These are phyloP conservation scores for Euzophera pinguis DNA, from an alignment of 2,888 invertebrate species.

Conservation along the genomic window DNA sequence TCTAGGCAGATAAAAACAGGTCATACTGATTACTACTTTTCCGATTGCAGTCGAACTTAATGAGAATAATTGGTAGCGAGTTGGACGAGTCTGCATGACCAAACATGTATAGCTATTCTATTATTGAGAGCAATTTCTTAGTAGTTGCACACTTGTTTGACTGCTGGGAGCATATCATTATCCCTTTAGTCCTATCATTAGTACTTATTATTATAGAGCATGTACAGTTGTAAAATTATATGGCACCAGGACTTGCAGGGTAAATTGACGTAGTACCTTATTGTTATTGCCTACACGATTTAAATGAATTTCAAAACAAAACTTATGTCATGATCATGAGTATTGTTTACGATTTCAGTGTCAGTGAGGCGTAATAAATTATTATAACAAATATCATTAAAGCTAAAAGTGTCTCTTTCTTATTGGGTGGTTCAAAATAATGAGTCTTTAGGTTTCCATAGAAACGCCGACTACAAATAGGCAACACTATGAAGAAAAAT, in stretches of 20 bases:
- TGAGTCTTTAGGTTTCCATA: neutral
- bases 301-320: no score
- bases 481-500: slow-evolving; percentile 45
- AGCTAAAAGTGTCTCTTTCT: neutral
- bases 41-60: slow-evolving; percentile 6
- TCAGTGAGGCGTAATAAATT: no score
- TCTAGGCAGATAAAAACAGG: slow-evolving; percentile 1
- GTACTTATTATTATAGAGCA: no score
- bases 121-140: slow-evolving; percentile 1
- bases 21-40: neutral
- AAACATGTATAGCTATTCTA: neutral
- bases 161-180: neutral
- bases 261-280: no score
- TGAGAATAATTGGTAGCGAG: slow-evolving; percentile 7
- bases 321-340: no score
- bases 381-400: no score
- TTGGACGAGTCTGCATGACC: slow-evolving; percentile 2
- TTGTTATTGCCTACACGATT: no score
- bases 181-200: neutral
- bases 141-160: neutral
- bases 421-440: neutral
- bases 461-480: neutral
- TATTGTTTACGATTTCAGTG: no score
- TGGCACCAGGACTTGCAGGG: no score
- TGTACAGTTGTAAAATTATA: no score